Base-by-base conservation (phyloP, 2,797 vertebrate genomes). In the Lemur catta region DNA sequence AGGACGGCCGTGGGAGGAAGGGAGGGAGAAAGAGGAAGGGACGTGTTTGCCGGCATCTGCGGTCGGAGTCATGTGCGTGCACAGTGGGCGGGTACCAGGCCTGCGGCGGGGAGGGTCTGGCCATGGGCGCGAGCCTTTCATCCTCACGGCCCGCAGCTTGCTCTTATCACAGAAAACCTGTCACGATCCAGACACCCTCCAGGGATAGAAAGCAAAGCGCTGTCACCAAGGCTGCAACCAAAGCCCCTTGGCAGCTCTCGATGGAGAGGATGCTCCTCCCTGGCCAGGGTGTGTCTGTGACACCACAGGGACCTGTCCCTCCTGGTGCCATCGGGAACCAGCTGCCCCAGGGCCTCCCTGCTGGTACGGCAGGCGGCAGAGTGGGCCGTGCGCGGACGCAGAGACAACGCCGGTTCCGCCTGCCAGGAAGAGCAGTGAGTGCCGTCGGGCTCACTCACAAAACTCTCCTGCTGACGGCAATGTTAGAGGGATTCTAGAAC, bases 391-490 rank as follows among this genome's bases (percentile, higher is more conserved):
- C 18, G 6, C 67, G 24, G 75, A 30, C 59, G 26, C 2, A 6
- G 57, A 11, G 4, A 52, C 38, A 22, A 38, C 1, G 8, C 30
- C 41, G 0, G 50, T 3, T 35, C n/a, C 0, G 11, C 20, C 72
- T 0, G 55, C 82, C 8, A 0, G n/a, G 2, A 12, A 13, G 30
- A 7, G 41, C n/a, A 57, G 1, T 8, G 28, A 26, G 57, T 7
- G 0, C 2, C 7, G 5, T 10, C 6, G 26, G 33, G 4, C 74
- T 57, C 20, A 1, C 12, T 52, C 38, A 13, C 30, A 10, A 7
- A 8, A 33, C 14, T 0, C 33, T 28, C 14, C 48, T 2, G 0
- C 8, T 2, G 10, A 8, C 1, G 0, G 52, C 0, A 0, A 0
- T 5, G 4, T 6, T 10, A 30, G 69, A 61, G 46, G 82, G 11